A percentile compares a stretch with the other conserved stretches of the same genome.
phyloP scores from a whole-genome alignment of 2,888 invertebrate species.

The Scelioninae gen. 1 region DNA sequence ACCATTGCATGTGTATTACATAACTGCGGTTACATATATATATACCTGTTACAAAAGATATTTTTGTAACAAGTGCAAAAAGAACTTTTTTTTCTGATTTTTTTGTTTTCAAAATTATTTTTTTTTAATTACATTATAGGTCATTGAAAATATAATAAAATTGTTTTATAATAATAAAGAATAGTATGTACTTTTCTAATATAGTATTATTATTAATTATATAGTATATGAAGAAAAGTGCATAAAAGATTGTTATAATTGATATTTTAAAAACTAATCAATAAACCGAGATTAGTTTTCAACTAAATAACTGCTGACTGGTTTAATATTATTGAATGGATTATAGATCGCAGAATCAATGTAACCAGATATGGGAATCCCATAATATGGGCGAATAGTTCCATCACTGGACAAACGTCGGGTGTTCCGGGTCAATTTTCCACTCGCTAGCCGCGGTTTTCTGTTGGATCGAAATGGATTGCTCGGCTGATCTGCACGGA shows the following conservation, averaged over 20 bases:
- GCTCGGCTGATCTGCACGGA: conserved; percentile 59
- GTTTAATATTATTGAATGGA: conserved; percentile 63
- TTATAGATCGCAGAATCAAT: conserved; percentile 63
- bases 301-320: conserved; percentile 45
- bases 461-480: conserved; percentile 56
- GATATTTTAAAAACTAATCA: not conserved
- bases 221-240: no score
- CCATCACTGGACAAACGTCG: conserved; percentile 57
- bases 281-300: conserved; percentile 34
- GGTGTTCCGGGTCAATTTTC: conserved; percentile 76
- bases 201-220: no score
- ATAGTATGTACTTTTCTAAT: no score
- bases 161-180: no score
- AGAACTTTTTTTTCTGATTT: no score
- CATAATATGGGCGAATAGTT: conserved; percentile 65
- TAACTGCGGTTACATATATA: no score
- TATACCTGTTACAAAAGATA: no score
- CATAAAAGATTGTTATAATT: no score
- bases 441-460: conserved; percentile 73
- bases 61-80: no score
- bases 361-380: conserved; percentile 60
- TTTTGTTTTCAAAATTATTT: no score
- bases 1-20: conserved; percentile 45
- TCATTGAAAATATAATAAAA: no score
- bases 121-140: no score